A percentile compares a stretch with the other conserved stretches of the same genome.
These are phyloP conservation scores for Cygnus buccinator DNA, from an alignment of 2,113 vertebrate species.

Conservation along the genomic window DNA sequence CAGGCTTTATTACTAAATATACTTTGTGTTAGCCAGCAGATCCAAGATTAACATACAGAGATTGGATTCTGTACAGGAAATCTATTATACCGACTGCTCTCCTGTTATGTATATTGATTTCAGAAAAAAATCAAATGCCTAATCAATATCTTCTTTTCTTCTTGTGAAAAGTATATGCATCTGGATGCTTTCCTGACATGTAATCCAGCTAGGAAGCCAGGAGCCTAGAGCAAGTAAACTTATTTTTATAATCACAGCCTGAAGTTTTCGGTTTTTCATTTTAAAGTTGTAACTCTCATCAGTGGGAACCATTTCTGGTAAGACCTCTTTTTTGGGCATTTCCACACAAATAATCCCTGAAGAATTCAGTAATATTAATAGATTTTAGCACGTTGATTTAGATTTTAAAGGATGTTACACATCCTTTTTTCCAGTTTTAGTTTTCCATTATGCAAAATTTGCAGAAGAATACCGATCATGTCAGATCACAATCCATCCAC, in stretches of 20 bases:
- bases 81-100: not conserved
- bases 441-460: not conserved
- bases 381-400: not conserved
- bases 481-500: not conserved
- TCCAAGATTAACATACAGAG: constrained; percentile 40
- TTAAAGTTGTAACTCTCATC: not conserved
- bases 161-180: not conserved
- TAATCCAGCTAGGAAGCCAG: constrained; percentile 21
- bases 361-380: not conserved
- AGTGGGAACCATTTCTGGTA: not conserved
- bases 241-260: constrained; percentile 2
- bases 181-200: constrained; percentile 1
- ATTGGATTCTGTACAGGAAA: constrained; percentile 11
- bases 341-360: not conserved
- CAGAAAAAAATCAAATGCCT: not conserved
- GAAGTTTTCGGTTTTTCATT: not conserved
- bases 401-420: not conserved
- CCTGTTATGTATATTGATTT: not conserved
- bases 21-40: not conserved
- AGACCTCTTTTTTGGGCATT: not conserved
- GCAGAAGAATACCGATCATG: not conserved
- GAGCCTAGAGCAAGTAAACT: not conserved
- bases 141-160: not conserved
- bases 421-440: not conserved
- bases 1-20: constrained; percentile 24